Evolutionary conservation across 2,113 vertebrate genomes (phyloP).

Genomic region (Motacilla alba): DNA sequence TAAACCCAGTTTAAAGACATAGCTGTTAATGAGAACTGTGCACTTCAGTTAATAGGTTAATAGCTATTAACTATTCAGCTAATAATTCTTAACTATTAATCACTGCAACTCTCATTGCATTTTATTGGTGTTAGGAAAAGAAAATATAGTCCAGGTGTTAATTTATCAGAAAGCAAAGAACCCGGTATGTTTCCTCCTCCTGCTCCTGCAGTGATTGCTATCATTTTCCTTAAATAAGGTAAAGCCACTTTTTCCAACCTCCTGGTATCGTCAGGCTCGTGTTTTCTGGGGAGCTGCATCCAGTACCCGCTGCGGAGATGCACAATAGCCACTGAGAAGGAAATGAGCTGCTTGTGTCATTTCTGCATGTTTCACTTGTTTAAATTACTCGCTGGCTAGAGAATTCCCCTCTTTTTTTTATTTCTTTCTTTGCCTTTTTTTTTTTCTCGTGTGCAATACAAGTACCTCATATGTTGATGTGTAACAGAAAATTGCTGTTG

Average conservation of each 20-base stretch:
- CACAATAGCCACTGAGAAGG: background rate
- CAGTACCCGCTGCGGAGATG: background rate
- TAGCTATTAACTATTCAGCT: constrained; percentile 82
- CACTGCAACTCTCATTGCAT: constrained; percentile 72
- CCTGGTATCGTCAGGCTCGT: background rate
- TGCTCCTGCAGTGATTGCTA: background rate
- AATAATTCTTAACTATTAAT: constrained; percentile 85
- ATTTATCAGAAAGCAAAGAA: constrained; percentile 68
- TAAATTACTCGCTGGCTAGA: background rate
- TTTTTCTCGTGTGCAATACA: background rate
- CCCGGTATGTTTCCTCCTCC: constrained; percentile 30
- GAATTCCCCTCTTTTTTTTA: background rate
- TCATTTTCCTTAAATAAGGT: constrained; percentile 54
- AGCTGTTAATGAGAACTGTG: constrained; percentile 80
- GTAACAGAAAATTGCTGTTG: background rate
- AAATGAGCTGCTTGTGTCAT: constrained; percentile 12
- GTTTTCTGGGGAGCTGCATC: background rate
- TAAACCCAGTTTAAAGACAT: constrained; percentile 78
- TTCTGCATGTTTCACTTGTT: constrained; percentile 2
- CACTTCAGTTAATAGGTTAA: constrained; percentile 85
- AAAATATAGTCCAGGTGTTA: constrained; percentile 73
- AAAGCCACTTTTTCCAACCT: constrained; percentile 32
- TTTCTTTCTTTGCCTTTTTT: too few relatives aligned
- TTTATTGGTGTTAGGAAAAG: constrained; percentile 74
- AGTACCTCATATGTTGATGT: background rate